A percentile compares a stretch with the other conserved stretches of the same genome.
Conservation (phyloP, 2,888 invertebrate species). For the Pachymerium ferrugineum region DNA sequence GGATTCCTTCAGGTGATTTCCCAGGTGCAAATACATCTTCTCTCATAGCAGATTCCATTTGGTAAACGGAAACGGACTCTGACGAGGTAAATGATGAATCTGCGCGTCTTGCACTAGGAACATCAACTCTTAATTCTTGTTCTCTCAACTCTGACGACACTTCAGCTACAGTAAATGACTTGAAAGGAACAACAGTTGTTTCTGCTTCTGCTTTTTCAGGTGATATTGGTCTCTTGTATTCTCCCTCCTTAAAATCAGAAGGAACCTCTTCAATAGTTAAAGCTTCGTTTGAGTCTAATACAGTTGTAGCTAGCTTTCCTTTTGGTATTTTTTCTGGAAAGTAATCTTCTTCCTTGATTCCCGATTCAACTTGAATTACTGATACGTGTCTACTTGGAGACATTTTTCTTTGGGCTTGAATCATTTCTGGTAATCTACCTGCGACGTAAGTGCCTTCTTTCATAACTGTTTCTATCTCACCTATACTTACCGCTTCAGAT, state of each 20-base stretch:
- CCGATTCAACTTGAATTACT: constrained; percentile 30
- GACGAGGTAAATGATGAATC: background rate
- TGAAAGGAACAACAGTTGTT: background rate
- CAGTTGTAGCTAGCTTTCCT: constrained; percentile 29
- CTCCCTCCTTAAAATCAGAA: constrained; percentile 31
- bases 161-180: background rate
- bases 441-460: constrained; percentile 32
- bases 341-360: constrained; percentile 33
- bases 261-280: constrained; percentile 33
- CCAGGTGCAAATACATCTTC: constrained; percentile 37
- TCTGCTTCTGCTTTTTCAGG: background rate
- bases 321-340: background rate
- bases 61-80: constrained; percentile 23
- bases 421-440: constrained; percentile 16
- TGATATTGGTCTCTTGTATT: background rate
- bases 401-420: constrained; percentile 7
- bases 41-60: constrained; percentile 31
- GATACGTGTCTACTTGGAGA: constrained; percentile 27
- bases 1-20: constrained; percentile 47
- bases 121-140: constrained; percentile 22
- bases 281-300: constrained; percentile 31
- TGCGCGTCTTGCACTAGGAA: constrained; percentile 23
- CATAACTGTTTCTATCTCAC: constrained; percentile 28
- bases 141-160: constrained; percentile 31
- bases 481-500: constrained; percentile 28